phyloP scores from a whole-genome alignment of 2,113 vertebrate genomes.

The Arvicanthis niloticus region DNA sequence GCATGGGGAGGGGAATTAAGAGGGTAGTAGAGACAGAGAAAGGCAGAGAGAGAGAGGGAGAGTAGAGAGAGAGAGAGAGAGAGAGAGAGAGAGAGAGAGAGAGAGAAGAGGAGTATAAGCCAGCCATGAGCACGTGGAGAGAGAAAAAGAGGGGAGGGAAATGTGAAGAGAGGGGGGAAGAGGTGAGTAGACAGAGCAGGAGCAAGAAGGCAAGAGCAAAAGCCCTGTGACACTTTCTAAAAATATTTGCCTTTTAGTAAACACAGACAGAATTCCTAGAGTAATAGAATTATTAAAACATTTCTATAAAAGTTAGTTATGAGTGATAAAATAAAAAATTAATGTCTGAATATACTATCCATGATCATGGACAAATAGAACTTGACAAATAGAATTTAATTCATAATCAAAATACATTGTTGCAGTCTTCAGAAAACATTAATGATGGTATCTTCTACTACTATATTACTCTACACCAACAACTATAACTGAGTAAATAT shows the following conservation, averaged over 20 bases:
- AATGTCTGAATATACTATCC: neutral
- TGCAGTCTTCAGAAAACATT: neutral
- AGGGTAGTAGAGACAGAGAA: too few relatives aligned
- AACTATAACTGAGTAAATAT: neutral
- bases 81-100: too few relatives aligned
- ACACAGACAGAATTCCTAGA: neutral
- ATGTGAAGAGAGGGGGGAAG: too few relatives aligned
- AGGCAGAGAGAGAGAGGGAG: too few relatives aligned
- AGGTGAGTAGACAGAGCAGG: too few relatives aligned
- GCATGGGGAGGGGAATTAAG: too few relatives aligned
- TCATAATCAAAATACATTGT: neutral
- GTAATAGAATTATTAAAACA: neutral
- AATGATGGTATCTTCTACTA: neutral
- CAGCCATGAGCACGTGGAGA: too few relatives aligned
- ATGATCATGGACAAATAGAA: conserved; percentile 8
- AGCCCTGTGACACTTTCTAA: neutral
- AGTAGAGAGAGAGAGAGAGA: too few relatives aligned
- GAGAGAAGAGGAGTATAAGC: too few relatives aligned
- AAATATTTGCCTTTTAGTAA: neutral
- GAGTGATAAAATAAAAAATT: conserved; percentile 1
- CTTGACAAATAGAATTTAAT: conserved; percentile 18
- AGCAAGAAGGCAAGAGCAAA: too few relatives aligned
- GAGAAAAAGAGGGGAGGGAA: too few relatives aligned
- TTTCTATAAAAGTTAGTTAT: neutral
- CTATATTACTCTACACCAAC: neutral